Conservation (phyloP, 2,797 vertebrate genomes). For the Tragopan temminckii region DNA sequence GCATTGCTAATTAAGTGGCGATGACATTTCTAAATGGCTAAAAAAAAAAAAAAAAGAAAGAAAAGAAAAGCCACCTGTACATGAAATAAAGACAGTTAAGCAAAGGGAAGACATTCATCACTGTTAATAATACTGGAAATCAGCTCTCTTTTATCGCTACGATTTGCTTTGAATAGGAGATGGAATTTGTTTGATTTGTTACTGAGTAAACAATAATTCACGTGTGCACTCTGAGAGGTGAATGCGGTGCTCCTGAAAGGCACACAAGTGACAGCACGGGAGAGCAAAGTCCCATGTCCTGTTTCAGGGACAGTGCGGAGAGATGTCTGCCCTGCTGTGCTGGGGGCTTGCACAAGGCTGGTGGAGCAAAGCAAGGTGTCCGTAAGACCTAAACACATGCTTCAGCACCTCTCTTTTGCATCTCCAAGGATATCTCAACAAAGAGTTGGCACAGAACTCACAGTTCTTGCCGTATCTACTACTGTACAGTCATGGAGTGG, state of each 20-base stretch:
- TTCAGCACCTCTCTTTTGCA: neutral
- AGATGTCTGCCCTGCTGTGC: neutral
- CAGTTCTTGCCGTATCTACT: neutral
- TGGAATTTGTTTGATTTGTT: slow-evolving; percentile 70
- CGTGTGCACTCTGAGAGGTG: neutral
- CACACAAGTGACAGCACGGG: accelerated
- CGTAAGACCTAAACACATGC: accelerated
- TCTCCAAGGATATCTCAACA: neutral
- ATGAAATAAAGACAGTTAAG: slow-evolving; percentile 71
- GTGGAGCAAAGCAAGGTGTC: neutral
- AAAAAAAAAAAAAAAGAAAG: neutral
- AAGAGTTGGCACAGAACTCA: neutral
- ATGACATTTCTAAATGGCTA: slow-evolving; percentile 79
- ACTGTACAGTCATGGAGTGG: neutral
- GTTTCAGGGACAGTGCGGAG: neutral
- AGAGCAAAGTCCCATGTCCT: slow-evolving; percentile 29
- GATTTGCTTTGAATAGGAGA: slow-evolving; percentile 54
- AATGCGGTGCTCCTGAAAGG: neutral
- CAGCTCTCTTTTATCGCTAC: slow-evolving; percentile 41
- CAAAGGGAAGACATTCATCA: slow-evolving; percentile 50
- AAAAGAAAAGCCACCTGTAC: slow-evolving; percentile 74
- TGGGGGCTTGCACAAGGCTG: neutral
- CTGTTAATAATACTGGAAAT: slow-evolving; percentile 41
- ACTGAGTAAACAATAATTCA: slow-evolving; percentile 51
- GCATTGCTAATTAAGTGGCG: slow-evolving; percentile 77